Conservation (phyloP, 2,113 vertebrate genomes). For the Dipodomys stephensi region DNA sequence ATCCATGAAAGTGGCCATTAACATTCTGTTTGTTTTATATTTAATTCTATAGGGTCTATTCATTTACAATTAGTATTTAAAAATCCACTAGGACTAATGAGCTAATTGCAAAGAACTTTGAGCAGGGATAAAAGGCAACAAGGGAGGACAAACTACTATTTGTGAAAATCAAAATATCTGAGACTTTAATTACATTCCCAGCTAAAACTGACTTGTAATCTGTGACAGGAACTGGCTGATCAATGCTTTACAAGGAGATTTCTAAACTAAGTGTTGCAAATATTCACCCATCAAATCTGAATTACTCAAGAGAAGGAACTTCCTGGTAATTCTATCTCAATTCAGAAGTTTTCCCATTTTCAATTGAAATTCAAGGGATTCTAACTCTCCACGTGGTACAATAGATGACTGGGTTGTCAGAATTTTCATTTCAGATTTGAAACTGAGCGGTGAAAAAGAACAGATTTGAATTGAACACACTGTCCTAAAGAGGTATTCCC, state of each 20-base stretch:
- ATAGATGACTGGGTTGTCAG: background rate
- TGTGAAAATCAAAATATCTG: constrained; percentile 75
- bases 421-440: constrained; percentile 49
- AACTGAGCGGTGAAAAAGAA: background rate
- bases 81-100: constrained; percentile 77
- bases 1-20: constrained; percentile 66
- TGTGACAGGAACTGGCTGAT: constrained; percentile 52
- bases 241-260: constrained; percentile 52
- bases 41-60: constrained; percentile 74
- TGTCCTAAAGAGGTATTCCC: background rate
- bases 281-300: constrained; percentile 57
- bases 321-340: constrained; percentile 51
- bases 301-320: constrained; percentile 43
- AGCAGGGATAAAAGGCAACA: constrained; percentile 67
- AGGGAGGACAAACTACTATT: constrained; percentile 74
- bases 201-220: constrained; percentile 69
- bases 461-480: too few species aligned
- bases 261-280: constrained; percentile 51
- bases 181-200: constrained; percentile 78
- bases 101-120: constrained; percentile 76
- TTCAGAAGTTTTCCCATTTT: background rate
- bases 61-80: constrained; percentile 81
- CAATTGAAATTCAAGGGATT: constrained; percentile 12
- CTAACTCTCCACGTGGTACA: constrained; percentile 1
- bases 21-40: constrained; percentile 73